Conservation (phyloP, 1,140 invertebrate species). For the Heliconius himera region DNA sequence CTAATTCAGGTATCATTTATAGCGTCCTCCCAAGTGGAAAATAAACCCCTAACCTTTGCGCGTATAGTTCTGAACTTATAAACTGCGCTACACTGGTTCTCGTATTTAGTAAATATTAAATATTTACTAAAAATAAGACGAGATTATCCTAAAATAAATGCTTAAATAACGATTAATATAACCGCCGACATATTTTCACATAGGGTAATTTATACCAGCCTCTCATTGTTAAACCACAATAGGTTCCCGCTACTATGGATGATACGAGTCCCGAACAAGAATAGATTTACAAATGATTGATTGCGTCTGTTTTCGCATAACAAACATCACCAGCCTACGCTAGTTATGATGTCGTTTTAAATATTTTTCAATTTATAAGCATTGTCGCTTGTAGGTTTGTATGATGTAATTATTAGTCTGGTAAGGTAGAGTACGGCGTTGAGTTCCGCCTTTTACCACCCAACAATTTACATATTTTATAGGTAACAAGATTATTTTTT, state of each 20-base stretch:
- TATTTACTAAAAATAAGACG: too few relatives aligned
- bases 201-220: neutral
- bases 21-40: too few relatives aligned
- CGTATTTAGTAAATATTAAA: neutral
- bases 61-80: neutral
- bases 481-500: too few relatives aligned
- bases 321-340: neutral
- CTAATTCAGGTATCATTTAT: too few relatives aligned
- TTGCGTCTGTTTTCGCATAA: neutral
- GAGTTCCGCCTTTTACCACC: too few relatives aligned
- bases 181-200: neutral
- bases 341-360: too few relatives aligned
- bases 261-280: constrained; percentile 6
- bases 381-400: too few relatives aligned
- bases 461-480: too few relatives aligned
- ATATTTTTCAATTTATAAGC: too few relatives aligned
- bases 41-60: neutral
- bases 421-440: too few relatives aligned
- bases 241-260: neutral
- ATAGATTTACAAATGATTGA: constrained; percentile 19
- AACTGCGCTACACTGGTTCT: neutral
- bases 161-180: neutral
- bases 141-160: neutral
- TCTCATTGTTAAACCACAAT: constrained; percentile 16
- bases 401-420: too few relatives aligned